These are phyloP conservation scores for Leuciscus idus DNA, from an alignment of 2,113 vertebrate species.

Conservation along the genomic window DNA sequence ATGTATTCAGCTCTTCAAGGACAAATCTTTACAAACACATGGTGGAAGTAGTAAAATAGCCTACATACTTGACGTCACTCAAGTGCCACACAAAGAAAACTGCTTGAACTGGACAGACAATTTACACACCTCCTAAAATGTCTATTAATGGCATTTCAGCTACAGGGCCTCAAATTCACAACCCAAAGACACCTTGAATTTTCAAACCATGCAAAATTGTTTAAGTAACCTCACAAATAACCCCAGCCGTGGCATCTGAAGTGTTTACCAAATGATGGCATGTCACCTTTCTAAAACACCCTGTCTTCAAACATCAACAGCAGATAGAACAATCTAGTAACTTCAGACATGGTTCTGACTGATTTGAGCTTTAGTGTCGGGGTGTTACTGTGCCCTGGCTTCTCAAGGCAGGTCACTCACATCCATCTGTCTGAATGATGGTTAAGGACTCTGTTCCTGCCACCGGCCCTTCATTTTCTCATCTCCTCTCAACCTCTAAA, in stretches of 20 bases:
- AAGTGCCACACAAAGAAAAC: neutral
- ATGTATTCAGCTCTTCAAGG: constrained; percentile 10
- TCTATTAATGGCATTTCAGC: neutral
- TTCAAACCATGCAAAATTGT: constrained; percentile 2
- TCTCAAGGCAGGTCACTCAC: constrained; percentile 3
- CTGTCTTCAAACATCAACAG: constrained; percentile 4
- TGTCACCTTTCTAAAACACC: constrained; percentile 14
- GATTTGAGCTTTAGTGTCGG: neutral
- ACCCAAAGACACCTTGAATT: constrained; percentile 6
- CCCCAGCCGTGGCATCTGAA: neutral
- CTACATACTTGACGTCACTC: neutral
- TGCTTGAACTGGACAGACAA: neutral
- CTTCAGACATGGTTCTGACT: constrained; percentile 15
- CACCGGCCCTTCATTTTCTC: constrained; percentile 59
- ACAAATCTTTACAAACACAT: neutral
- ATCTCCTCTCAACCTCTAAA: constrained; percentile 53
- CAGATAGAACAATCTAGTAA: neutral
- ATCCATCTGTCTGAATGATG: constrained; percentile 41
- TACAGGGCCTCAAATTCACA: neutral
- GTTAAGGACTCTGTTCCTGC: constrained; percentile 24
- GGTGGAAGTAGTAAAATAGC: neutral
- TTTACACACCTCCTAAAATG: neutral
- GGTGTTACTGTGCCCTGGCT: neutral
- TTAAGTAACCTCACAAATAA: neutral
- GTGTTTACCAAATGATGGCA: constrained; percentile 18